A percentile compares a stretch with the other conserved stretches of the same genome.
phyloP scores from a whole-genome alignment of 2,113 vertebrate species.

The Orthonyx spaldingii region DNA sequence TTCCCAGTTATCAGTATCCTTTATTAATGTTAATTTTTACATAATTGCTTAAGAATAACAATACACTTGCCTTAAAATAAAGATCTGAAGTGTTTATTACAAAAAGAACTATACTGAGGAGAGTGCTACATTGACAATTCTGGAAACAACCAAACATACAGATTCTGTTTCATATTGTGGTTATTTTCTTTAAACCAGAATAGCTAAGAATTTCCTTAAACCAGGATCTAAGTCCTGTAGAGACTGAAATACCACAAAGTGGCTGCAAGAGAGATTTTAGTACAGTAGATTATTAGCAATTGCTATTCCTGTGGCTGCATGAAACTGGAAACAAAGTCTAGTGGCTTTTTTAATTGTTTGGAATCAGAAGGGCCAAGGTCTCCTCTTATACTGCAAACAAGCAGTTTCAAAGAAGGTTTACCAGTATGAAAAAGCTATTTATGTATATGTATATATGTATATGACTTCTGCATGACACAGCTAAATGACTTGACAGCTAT shows the following conservation, averaged over 20 bases:
- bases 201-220: neutral
- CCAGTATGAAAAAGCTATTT: neutral
- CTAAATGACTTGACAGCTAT: neutral
- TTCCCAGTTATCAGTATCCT: neutral
- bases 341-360: neutral
- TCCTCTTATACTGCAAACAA: neutral
- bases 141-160: neutral
- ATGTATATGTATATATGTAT: accelerated
- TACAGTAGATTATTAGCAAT: neutral
- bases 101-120: neutral
- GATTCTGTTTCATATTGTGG: neutral
- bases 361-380: neutral
- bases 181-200: neutral
- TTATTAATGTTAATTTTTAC: neutral
- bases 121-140: neutral
- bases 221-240: neutral
- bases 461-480: neutral
- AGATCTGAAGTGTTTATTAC: neutral
- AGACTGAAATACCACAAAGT: neutral
- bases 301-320: neutral
- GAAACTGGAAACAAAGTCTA: neutral
- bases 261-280: neutral
- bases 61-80: neutral
- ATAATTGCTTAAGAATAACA: neutral
- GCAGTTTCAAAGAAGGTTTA: neutral